A percentile compares a stretch with the other conserved stretches of the same genome.
Evolutionary conservation across 2,113 vertebrate species (phyloP).

Genomic region (Hucho hucho): DNA sequence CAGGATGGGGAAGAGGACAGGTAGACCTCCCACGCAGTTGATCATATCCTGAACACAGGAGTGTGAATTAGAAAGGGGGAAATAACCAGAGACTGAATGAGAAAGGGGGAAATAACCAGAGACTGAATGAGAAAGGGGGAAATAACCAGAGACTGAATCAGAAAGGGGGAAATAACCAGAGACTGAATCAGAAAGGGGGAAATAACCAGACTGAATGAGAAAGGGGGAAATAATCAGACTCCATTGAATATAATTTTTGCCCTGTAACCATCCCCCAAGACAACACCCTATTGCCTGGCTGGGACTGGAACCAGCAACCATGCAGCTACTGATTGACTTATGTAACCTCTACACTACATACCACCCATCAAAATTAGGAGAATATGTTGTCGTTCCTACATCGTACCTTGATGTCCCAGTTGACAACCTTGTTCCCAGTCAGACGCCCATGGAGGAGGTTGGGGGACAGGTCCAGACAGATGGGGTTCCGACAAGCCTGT

Average conservation of each 20-base stretch:
- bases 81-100: not conserved
- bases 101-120: not conserved
- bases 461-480: slow-evolving; percentile 92
- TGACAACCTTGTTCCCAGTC: slow-evolving; percentile 97
- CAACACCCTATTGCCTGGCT: too few relatives aligned
- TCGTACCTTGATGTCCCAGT: slow-evolving; percentile 96
- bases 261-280: too few relatives aligned
- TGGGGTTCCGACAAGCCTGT: slow-evolving; percentile 92
- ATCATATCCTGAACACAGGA: slow-evolving; percentile 84
- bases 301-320: too few relatives aligned
- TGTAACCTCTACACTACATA: too few relatives aligned
- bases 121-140: too few relatives aligned
- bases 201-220: too few relatives aligned
- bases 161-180: too few relatives aligned
- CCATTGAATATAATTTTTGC: too few relatives aligned
- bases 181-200: too few relatives aligned
- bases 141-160: too few relatives aligned
- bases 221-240: too few relatives aligned
- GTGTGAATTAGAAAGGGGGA: not conserved
- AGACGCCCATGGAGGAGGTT: slow-evolving; percentile 91
- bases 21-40: slow-evolving; percentile 91
- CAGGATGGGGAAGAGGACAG: slow-evolving; percentile 87
- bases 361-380: not conserved
- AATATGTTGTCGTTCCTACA: not conserved
- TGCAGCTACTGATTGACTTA: too few relatives aligned